phyloP scores from a whole-genome alignment of 2,113 vertebrate genomes.

The Athene noctua region DNA sequence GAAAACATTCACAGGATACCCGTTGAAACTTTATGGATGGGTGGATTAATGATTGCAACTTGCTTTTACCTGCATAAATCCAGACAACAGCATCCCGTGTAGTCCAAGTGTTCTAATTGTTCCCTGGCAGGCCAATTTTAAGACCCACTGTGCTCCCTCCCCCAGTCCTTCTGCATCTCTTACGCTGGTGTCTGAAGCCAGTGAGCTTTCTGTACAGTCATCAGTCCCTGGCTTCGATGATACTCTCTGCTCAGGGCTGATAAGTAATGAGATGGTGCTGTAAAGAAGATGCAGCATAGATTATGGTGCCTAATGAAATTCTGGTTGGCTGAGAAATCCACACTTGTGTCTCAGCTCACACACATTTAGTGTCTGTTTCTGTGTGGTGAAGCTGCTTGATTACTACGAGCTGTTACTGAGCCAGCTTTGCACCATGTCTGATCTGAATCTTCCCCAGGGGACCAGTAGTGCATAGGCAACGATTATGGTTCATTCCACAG shows the following conservation, averaged over 20 bases:
- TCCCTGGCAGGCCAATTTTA: background rate
- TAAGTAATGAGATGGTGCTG: background rate
- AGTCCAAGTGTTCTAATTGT: background rate
- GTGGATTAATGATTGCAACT: background rate
- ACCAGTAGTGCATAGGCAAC: background rate
- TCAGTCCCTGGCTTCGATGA: accelerated
- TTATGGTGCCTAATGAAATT: background rate
- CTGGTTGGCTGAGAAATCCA: background rate
- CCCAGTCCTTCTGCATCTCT: background rate
- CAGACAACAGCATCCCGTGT: background rate
- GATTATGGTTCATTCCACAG: background rate
- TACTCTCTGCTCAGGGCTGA: background rate
- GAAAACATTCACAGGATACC: background rate
- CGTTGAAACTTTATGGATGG: background rate
- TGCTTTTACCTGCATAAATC: background rate
- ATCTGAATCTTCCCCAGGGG: background rate
- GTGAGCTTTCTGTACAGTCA: background rate
- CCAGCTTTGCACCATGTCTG: background rate
- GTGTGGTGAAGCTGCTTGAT: background rate
- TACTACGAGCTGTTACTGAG: background rate
- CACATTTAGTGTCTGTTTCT: background rate
- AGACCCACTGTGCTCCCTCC: background rate
- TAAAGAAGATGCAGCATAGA: background rate
- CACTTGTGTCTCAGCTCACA: background rate
- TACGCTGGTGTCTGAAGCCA: background rate